Conservation (phyloP, 2,888 invertebrate species). For the Lasioglossum marginatum region DNA sequence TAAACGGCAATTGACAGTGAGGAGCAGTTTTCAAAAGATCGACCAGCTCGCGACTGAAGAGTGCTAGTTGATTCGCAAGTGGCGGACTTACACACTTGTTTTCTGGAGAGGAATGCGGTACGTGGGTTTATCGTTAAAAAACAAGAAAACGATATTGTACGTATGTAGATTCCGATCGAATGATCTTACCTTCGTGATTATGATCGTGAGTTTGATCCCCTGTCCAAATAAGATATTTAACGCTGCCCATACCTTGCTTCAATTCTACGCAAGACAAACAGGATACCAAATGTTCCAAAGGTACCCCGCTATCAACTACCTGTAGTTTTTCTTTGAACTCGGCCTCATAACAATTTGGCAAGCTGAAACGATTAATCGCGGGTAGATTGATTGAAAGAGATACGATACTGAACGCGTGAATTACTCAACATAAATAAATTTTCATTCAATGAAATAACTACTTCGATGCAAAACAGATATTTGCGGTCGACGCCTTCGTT, state of each 20-base stretch:
- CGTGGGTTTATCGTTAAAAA: background rate
- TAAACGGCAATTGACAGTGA: slow-evolving; percentile 92
- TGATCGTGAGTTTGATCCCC: slow-evolving; percentile 77
- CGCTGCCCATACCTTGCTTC: slow-evolving; percentile 85
- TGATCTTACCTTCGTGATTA: slow-evolving; percentile 79
- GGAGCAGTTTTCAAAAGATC: slow-evolving; percentile 93
- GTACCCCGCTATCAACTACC: slow-evolving; percentile 91
- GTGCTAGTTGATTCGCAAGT: slow-evolving; percentile 89
- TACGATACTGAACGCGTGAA: background rate
- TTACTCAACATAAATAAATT: too few relatives aligned
- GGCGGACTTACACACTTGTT: slow-evolving; percentile 88
- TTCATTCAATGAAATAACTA: too few relatives aligned
- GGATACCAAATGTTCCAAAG: slow-evolving; percentile 95
- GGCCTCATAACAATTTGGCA: slow-evolving; percentile 92
- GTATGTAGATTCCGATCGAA: background rate
- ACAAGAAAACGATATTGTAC: background rate
- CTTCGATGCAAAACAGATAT: too few relatives aligned
- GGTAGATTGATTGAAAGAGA: background rate
- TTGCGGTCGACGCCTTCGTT: too few relatives aligned
- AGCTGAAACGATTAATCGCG: slow-evolving; percentile 85
- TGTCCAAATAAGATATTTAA: slow-evolving; percentile 86
- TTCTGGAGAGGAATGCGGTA: slow-evolving; percentile 66
- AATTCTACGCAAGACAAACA: slow-evolving; percentile 91
- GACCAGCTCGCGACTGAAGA: slow-evolving; percentile 94
- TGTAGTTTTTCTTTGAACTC: slow-evolving; percentile 88